Evolutionary conservation across 2,113 vertebrate genomes (phyloP), one percentile per base, ranked within the genome.

Genomic region (Microtus richardsoni): DNA sequence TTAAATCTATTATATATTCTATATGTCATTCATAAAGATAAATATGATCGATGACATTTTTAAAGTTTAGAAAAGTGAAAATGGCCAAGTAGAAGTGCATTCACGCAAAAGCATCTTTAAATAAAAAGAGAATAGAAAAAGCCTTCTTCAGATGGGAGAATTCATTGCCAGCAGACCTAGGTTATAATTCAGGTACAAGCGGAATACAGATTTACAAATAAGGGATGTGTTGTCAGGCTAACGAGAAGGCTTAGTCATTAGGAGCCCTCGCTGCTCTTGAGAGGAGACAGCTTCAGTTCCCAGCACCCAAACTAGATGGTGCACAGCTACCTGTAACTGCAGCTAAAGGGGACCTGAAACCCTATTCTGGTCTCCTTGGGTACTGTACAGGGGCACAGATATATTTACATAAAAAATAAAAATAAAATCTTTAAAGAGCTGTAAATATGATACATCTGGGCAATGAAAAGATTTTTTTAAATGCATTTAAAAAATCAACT

Each of bases 31-130:
- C 88, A 70, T 6, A 95, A 89, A 96, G 24, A 64, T 52, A 7
- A 93, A 68, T 41, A 84, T 21, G 1, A 89, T 47, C 41, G 54
- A 1, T 19, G 28, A 33, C 60, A 66, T 21, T 85, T 85, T 66
- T 66, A 85, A 64, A 85, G 26, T 47, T 2, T 22, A 26, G 24
- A 49, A 21, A 85, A 77, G 93, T 4, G 44, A 86, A 62, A 73
- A 47, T 33, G 19, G 58, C 78, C 9, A 88, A 11, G 41, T 6
- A 86, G 62, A 66, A 80, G 58, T 84, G 28, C 16, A 87, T 82
- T 7, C 47, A 41, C 79, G 64, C 30, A 93, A 93, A 96, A 91
- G 66, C 44, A 93, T 24, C 49, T 33, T 90, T 44, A 78, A 54
- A 52, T 91, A 70, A 64, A 12, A 41, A 30, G 22, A 58, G 66